These are phyloP conservation scores for Sturnira hondurensis DNA, from an alignment of 2,113 vertebrate species.

Conservation along the genomic window DNA sequence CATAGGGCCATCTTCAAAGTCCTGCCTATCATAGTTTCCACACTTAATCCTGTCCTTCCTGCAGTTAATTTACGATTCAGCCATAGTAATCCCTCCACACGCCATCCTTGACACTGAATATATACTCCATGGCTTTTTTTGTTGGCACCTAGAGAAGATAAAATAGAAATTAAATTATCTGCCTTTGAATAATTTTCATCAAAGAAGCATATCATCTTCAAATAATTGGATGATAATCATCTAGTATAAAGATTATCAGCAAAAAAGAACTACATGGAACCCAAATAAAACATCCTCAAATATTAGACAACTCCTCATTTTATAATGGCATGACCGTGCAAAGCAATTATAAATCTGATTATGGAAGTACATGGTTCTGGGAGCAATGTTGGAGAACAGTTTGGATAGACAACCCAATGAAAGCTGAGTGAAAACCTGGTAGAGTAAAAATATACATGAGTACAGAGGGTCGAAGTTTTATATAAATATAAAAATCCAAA, in stretches of 20 bases:
- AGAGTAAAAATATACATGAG: neutral
- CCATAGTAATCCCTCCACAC: neutral
- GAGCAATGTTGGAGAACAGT: neutral
- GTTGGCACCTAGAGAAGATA: neutral
- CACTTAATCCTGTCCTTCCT: neutral
- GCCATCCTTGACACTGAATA: neutral
- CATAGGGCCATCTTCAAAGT: neutral
- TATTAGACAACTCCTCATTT: neutral
- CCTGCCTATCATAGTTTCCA: neutral
- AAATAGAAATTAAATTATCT: neutral
- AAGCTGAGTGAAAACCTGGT: neutral
- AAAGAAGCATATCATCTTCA: neutral
- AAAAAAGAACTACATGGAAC: neutral
- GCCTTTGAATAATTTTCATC: neutral
- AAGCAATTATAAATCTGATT: neutral
- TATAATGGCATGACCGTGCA: neutral
- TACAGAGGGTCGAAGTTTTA: neutral
- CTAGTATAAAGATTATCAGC: neutral
- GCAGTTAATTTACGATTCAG: neutral
- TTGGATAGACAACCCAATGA: neutral
- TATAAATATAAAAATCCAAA: neutral
- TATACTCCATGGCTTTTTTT: neutral
- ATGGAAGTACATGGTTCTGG: neutral
- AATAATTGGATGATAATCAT: neutral
- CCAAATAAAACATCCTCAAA: neutral